Percentiles rank a stretch among this genome's conserved stretches.
Conservation (phyloP, 2,888 invertebrate species). For the Andrena haemorrhoa region DNA sequence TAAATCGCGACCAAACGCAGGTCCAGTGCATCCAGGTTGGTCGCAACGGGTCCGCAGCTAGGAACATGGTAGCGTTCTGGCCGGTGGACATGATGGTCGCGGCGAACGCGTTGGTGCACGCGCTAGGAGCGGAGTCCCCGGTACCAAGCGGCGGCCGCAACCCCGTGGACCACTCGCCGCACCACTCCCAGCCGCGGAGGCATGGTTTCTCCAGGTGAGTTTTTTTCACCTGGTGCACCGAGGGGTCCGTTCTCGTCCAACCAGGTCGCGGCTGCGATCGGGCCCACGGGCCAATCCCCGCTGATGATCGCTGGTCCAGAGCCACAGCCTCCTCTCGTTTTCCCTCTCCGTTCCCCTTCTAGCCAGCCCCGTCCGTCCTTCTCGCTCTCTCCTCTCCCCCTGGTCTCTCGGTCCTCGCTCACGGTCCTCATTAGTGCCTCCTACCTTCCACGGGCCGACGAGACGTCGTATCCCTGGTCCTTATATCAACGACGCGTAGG, state of each 20-base stretch:
- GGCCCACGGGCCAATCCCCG: slow-evolving; percentile 79
- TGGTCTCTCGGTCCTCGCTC: slow-evolving; percentile 29
- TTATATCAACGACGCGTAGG: slow-evolving; percentile 70
- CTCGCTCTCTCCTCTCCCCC: slow-evolving; percentile 32
- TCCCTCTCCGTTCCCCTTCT: slow-evolving; percentile 59
- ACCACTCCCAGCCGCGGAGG: slow-evolving; percentile 71
- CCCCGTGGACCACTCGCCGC: slow-evolving; percentile 43
- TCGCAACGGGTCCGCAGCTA: neutral
- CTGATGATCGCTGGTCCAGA: slow-evolving; percentile 77
- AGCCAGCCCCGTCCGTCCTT: slow-evolving; percentile 15
- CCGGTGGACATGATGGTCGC: slow-evolving; percentile 36
- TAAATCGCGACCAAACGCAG: slow-evolving; percentile 43
- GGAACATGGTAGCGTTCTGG: slow-evolving; percentile 20
- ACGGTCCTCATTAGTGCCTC: slow-evolving; percentile 78
- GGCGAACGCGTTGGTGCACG: slow-evolving; percentile 17
- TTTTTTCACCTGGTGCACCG: slow-evolving; percentile 74
- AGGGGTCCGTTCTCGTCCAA: slow-evolving; percentile 76
- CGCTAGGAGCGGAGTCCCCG: neutral
- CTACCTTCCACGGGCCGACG: slow-evolving; percentile 68
- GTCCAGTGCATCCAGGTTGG: neutral
- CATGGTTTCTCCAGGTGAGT: slow-evolving; percentile 74
- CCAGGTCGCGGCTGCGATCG: slow-evolving; percentile 72
- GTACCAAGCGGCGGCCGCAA: slow-evolving; percentile 32
- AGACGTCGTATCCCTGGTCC: slow-evolving; percentile 70
- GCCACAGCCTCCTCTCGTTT: slow-evolving; percentile 78